phyloP scores from a whole-genome alignment of 2,888 invertebrate genomes.

The Plagiodera versicolora region DNA sequence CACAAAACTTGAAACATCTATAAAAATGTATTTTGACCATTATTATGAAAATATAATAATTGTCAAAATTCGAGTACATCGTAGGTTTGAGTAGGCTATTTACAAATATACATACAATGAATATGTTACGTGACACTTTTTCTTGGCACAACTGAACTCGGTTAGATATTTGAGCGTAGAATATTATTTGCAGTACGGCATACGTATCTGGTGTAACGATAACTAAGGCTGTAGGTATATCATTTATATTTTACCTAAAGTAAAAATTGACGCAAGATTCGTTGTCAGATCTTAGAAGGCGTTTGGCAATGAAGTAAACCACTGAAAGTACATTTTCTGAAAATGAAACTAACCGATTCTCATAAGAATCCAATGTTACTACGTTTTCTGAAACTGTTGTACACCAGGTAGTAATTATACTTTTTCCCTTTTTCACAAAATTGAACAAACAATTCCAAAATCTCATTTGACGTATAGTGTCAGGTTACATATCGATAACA shows the following conservation, averaged over 20 bases:
- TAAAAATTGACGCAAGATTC: neutral
- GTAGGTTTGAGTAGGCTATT: conserved; percentile 43
- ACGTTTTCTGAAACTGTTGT: neutral
- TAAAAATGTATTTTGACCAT: conserved; percentile 35
- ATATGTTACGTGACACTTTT: conserved; percentile 53
- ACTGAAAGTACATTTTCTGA: neutral
- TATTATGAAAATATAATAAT: conserved; percentile 30
- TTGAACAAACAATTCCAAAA: neutral
- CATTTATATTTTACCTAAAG: neutral
- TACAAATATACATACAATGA: conserved; percentile 55
- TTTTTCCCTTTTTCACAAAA: neutral
- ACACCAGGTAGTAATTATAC: neutral
- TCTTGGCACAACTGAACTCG: conserved; percentile 50
- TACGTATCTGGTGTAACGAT: neutral
- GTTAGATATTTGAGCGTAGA: conserved; percentile 13
- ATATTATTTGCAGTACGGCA: neutral
- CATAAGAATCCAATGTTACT: neutral
- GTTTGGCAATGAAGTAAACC: neutral
- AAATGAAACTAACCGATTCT: neutral
- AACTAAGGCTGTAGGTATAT: neutral
- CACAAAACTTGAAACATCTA: conserved; percentile 48
- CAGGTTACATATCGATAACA: conserved; percentile 52
- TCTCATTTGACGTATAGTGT: conserved; percentile 40
- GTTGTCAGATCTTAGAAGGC: neutral
- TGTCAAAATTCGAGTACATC: conserved; percentile 25